Percentiles rank a stretch among this genome's conserved stretches.
Evolutionary conservation across 2,797 vertebrate species (phyloP).

Genomic region (Alosa sapidissima): DNA sequence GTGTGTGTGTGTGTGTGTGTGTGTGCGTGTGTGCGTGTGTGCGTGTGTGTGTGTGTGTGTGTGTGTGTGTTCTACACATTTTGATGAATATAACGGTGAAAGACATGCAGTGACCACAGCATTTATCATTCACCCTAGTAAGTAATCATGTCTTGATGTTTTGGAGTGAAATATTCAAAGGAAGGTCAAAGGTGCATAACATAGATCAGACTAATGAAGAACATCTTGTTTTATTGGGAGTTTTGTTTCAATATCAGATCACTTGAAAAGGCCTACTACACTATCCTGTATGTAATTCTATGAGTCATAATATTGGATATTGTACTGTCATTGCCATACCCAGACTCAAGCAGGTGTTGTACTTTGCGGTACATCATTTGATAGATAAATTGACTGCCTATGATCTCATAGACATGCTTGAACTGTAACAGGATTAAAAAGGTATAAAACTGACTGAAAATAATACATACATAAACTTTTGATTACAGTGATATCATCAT

Average conservation of each 20-base stretch:
- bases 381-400: background rate
- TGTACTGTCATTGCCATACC: background rate
- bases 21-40: slow-evolving; percentile 3
- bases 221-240: background rate
- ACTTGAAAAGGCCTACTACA: background rate
- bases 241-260: background rate
- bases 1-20: slow-evolving; percentile 2
- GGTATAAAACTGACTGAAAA: slow-evolving; percentile 11
- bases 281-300: background rate
- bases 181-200: background rate
- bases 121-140: background rate
- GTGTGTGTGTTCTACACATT: background rate
- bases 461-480: background rate
- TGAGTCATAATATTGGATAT: background rate
- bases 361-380: background rate
- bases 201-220: slow-evolving; percentile 19
- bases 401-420: background rate
- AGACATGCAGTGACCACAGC: background rate
- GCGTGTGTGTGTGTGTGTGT: background rate
- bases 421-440: background rate
- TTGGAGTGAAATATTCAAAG: background rate
- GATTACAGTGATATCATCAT: background rate
- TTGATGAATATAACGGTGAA: background rate
- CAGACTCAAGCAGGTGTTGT: background rate
- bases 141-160: slow-evolving; percentile 6